Base-by-base conservation (phyloP, 2,888 invertebrate genomes). In the Heliconius sara region DNA sequence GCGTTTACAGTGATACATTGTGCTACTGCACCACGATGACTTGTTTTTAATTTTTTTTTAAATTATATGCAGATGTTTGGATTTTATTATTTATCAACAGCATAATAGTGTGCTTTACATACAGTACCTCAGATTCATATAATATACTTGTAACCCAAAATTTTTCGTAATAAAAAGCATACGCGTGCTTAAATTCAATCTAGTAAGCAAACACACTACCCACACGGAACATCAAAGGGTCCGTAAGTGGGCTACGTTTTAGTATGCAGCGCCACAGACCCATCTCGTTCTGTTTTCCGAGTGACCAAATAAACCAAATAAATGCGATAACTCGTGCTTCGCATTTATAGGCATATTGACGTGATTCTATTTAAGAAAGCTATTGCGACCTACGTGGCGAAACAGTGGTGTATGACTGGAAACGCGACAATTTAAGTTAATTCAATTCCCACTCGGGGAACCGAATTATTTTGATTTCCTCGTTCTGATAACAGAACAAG, bases 261-360 rank as follows among this genome's bases (percentile, higher is more conserved):
- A 75, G 75, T 65, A 75, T 73, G 73, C 63, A 75, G 43, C 13
- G 65, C 63, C 65, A 43, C 30, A 75, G 27, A 47, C 19, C 43
- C 19, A 70, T 70, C 65, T 75, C 75, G 65, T 43, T 65, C 43
- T 75, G 63, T 43, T 75, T 74, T 47, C 75, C 75, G 27, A 27
- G 65, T 47, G 75, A 43, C 75, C 75, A 75, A 75, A 65, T 65
- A 75, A 75, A 75, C 75, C 6, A 65, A 39, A 75, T 75, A 75
- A 75, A 6, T 65, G 22, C 43, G 72, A 65, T 22, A 63, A 47
- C 43, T 75, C 75, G 75, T 75, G 75, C 34, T 75, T 27, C 7
- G 65, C 65, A 75, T 75, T 25, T 75, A 65, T 47, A 39, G 60
- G 10, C 75, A 47, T 65, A 39, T 65, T 75, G 43, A 75, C 27